Base-by-base conservation (phyloP, 2,888 invertebrate species). In the Lasioglossum leucozonium region DNA sequence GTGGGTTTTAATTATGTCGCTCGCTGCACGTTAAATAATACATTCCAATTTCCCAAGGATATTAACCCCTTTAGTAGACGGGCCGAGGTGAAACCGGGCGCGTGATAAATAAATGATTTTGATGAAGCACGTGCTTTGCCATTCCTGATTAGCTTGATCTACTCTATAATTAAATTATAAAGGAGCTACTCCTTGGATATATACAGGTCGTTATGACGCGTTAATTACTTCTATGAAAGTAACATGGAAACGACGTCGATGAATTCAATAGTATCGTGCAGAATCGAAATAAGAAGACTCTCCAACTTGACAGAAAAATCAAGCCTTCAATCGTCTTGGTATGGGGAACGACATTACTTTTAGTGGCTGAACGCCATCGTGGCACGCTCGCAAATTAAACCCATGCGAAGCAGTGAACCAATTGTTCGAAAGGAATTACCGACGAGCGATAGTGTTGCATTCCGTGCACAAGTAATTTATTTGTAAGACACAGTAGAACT, bases 41-140 rank as follows among this genome's bases (percentile, higher is more conserved):
- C 79, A 84, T 85, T 72, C 80, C 89, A 89, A 89, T 89, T 88
- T 82, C 84, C 89, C 87, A 84, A 82, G 89, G 79, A 87, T 87
- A 89, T 89, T 87, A 89, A 89, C 87, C 89, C 84, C 82, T 82
- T 89, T 82, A 84, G 72, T 55, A 30, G 18, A n/a, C 34, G 62
- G 67, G 73, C 34, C 40, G 67, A 18, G 65, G 65, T 34, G 80
- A 79, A 84, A 76, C 77, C 55, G 13, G 47, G 74, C 73, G 72
- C 37, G 11, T 71, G 37, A 18, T 89, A 81, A 89, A 89, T 89
- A 89, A 89, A 89, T 87, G 74, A 89, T 89, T 81, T 89, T 84
- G 55, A 89, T 77, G 85, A 80, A 79, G 76, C 79, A 30, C 72
- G 77, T 44, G 81, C 89, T 84, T 79, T 72, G 74, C 81, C 67